Percentiles rank a stretch among this genome's conserved stretches.
These are phyloP conservation scores for Rhineura floridana DNA, from an alignment of 2,113 vertebrate species.

Conservation along the genomic window DNA sequence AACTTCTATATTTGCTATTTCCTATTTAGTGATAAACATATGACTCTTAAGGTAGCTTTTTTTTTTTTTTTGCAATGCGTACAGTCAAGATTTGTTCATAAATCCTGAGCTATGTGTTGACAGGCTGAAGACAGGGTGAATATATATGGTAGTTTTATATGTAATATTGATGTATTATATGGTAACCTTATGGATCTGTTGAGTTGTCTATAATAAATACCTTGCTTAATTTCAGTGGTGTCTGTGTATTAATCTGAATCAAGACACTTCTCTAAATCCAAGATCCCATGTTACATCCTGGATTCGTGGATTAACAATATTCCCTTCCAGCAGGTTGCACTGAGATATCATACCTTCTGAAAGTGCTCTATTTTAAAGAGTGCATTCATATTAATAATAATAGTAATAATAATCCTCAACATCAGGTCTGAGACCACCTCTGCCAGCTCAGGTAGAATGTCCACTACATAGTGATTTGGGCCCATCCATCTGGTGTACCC, in stretches of 20 bases:
- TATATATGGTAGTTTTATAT: background rate
- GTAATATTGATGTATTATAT: background rate
- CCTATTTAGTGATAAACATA: background rate
- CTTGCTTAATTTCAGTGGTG: background rate
- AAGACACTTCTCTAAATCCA: background rate
- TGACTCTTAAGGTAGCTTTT: background rate
- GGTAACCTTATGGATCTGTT: background rate
- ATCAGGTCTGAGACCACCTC: background rate
- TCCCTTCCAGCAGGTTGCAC: too few relatives aligned
- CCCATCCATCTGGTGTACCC: background rate
- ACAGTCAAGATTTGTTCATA: background rate
- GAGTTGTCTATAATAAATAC: background rate
- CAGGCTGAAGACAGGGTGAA: background rate
- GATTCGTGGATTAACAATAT: too few relatives aligned
- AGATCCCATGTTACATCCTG: background rate
- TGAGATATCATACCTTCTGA: background rate
- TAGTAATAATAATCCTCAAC: too few relatives aligned
- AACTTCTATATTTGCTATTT: background rate
- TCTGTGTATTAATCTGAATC: too few relatives aligned
- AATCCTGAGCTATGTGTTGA: background rate
- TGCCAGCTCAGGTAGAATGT: background rate
- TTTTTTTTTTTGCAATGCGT: background rate
- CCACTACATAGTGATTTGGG: background rate
- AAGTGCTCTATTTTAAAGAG: background rate
- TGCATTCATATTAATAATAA: background rate